phyloP scores from a whole-genome alignment of 2,888 invertebrate species.

The Caenorhabditis imperialis region DNA sequence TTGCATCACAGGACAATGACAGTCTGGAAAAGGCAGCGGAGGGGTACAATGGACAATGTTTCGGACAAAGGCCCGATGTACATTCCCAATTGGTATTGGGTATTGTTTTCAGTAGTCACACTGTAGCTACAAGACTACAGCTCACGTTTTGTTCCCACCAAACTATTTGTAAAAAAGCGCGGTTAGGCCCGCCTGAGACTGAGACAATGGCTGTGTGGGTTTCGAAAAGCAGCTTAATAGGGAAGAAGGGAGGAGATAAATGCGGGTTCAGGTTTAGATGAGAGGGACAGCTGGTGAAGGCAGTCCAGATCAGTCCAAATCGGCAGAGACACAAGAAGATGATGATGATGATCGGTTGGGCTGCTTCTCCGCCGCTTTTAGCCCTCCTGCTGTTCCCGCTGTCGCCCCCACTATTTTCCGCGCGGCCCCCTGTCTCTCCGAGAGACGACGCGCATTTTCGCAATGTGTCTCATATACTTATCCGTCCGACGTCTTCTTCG shows the following conservation, averaged over 20 bases:
- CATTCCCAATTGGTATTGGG: too few species aligned
- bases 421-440: slow-evolving; percentile 13
- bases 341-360: slow-evolving; percentile 51
- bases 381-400: slow-evolving; percentile 55
- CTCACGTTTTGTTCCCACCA: too few species aligned
- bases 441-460: slow-evolving; percentile 51
- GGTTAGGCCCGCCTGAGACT: too few species aligned
- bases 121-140: too few species aligned
- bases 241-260: slow-evolving; percentile 29
- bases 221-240: slow-evolving; percentile 42
- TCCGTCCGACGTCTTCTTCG: slow-evolving; percentile 39
- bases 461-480: slow-evolving; percentile 54
- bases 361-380: slow-evolving; percentile 34
- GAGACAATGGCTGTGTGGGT: too few species aligned
- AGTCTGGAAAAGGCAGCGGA: not conserved
- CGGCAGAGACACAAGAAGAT: slow-evolving; percentile 34
- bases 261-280: slow-evolving; percentile 55
- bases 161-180: too few species aligned
- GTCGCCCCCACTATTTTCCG: too few species aligned
- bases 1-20: too few species aligned
- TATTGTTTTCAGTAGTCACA: too few species aligned
- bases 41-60: slow-evolving; percentile 1
- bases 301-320: slow-evolving; percentile 53
- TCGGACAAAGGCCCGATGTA: not conserved
- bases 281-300: slow-evolving; percentile 39